Base-by-base conservation (phyloP, 2,888 invertebrate species). In the Carabus problematicus region DNA sequence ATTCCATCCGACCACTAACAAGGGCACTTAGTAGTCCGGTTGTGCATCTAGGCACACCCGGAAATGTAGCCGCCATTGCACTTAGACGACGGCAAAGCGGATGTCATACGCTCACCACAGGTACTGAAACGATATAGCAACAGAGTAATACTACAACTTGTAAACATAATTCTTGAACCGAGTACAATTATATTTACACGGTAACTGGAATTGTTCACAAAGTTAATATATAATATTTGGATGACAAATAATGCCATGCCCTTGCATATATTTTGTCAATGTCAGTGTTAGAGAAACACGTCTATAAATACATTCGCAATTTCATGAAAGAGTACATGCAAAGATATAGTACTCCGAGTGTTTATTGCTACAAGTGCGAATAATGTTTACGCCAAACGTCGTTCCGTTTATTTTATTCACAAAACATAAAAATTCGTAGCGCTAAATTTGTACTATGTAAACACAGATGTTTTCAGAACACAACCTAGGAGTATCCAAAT, bases 1-100 rank as follows among this genome's bases (percentile, higher is more conserved):
- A 64, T 40, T 56, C 42, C 19, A 84, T 85, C 75, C 83, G 87
- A 74, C 94, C 94, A 39, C 82, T 94, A 39, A 91, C 93, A 64
- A 87, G 94, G 75, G 93, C 95, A 43, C 85, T 95, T 41, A 94
- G 94, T 76, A 95, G 94, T 81, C 94, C 94, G 4, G 84, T 93
- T 75, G 94, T 94, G 70, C 91, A 91, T 75, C 80, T 91, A 72
- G 89, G 89, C 74, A 79, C 80, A 9, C 84, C 85, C 11, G 77
- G 68, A 42, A 73, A 56, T 62, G 78, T 64, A 11, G 9, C 80
- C 70, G 12, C 71, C 67, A 29, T 56, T 12, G 75, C 75, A 72
- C 72, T 77, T 12, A 75, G 78, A 78, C 82, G 79, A 79, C 81
- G 67, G 80, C 83, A 79, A 19, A 77, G 80, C 12, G 79, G 80